Evolutionary conservation across 2,888 invertebrate genomes (phyloP), one percentile per base, ranked within the genome.

Genomic region (Allacma fusca): DNA sequence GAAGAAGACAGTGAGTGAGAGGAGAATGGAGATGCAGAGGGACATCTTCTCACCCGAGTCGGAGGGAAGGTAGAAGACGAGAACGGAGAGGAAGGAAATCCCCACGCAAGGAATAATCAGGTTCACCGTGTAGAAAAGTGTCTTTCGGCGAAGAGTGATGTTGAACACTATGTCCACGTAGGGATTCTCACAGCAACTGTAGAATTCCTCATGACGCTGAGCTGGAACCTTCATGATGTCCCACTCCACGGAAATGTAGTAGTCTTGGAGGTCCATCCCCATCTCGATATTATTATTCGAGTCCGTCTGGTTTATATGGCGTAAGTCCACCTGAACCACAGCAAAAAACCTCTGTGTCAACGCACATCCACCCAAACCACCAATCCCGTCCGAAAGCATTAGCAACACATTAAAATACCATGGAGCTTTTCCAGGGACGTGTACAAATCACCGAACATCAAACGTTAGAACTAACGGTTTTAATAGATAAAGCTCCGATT

Each of bases 131-230:
- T 98, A 98, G 90, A 98, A 98, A 80, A 98, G 91, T 50, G 98
- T 97, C 89, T 97, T 97, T 85, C 97, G 90, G 85, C 97, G 90
- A 80, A 97, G 89, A 81, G 97, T 97, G 86, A 99, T 93, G 88
- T 98, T 96, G 89, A 98, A 99, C 85, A 97, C 96, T 86, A 99
- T 97, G 89, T 98, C 98, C 77, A 95, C 93, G 86, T 95, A 98
- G 79, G 97, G 97, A 87, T 97, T 95, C 87, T 79, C 76, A 70
- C 79, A 78, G 88, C 98, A 98, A 85, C 95, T 95, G 90, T 98
- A 96, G 88, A 94, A 95, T 87, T 94, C 94, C 86, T 95, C 95
- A 87, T 95, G 94, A 84, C 95, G 90, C 81, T 92, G 92, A 62
- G 95, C 96, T 76, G 95, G 95, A 83, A 95, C 96, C 81, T 93